phyloP scores from a whole-genome alignment of 2,113 vertebrate species.

The Dipodomys merriami region DNA sequence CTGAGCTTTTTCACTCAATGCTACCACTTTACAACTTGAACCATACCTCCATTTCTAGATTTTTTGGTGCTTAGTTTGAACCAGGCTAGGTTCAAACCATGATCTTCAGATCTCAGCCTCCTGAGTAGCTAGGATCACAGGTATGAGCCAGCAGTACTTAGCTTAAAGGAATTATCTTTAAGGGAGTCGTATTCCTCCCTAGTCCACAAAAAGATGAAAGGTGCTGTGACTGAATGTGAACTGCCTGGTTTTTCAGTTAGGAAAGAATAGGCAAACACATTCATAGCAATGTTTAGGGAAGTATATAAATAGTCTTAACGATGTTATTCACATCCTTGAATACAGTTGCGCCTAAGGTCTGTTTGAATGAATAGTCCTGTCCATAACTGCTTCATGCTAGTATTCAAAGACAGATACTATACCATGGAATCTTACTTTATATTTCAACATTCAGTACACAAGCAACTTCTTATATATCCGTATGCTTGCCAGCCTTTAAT shows the following conservation, averaged over 20 bases:
- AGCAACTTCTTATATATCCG: background rate
- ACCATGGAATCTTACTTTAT: background rate
- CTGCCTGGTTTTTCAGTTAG: background rate
- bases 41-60: too few relatives aligned
- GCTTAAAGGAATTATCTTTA: too few relatives aligned
- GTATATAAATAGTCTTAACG: background rate
- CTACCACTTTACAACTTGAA: too few relatives aligned
- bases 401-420: background rate
- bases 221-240: background rate
- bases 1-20: too few relatives aligned
- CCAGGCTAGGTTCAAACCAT: too few relatives aligned
- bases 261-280: background rate
- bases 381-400: background rate
- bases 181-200: background rate
- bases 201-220: background rate
- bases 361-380: background rate
- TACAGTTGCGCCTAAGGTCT: background rate
- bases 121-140: too few relatives aligned
- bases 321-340: background rate
- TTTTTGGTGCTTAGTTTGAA: too few relatives aligned
- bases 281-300: background rate
- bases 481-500: background rate
- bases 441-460: background rate
- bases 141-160: too few relatives aligned
- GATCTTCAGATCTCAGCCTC: too few relatives aligned